Base-by-base conservation (phyloP, 2,113 vertebrate genomes). In the Shinisaurus crocodilurus region DNA sequence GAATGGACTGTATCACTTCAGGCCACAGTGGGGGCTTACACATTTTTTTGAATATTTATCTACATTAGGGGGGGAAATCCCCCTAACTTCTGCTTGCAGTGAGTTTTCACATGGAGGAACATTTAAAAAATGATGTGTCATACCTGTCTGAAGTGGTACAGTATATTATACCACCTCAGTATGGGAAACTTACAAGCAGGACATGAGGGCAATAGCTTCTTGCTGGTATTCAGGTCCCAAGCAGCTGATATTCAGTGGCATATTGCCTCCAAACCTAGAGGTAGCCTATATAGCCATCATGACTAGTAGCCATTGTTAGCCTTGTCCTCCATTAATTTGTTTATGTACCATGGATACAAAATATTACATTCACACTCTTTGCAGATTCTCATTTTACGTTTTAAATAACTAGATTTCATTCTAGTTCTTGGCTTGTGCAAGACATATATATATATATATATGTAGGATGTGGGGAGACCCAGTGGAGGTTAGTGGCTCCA, bases 381-480 rank as follows among this genome's bases (percentile, higher is more conserved):
- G 6, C 12, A 67, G 6, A 37, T 32, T 89, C 50, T 57, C 15
- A 65, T 57, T 63, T 75, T 1, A 65, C 54, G 34, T 60, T 75
- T 84, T n/a, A 75, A 45, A 76, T 89, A 34, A 65, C n/a, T 40
- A 40, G 37, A 45, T 40, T 86, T 37, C 63, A 29, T 88, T 88
- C 25, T 40, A 60, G 60, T 70, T 54, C 23, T 82, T 32, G 63
- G 1, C 32, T 75, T 84, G 18, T 86, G 9, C 12, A 37, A 16
- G 15, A 16, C 60, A n/a, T n/a, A n/a, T n/a, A n/a, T n/a, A n/a
- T n/a, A n/a, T n/a, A n/a, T n/a, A n/a, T n/a, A n/a, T n/a, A n/a
- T n/a, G n/a, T n/a, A n/a, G n/a, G n/a, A n/a, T n/a, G n/a, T n/a
- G n/a, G n/a, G n/a, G n/a, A n/a, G n/a, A n/a, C n/a, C n/a, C n/a